Evolutionary conservation across 2,888 invertebrate species (phyloP).

Genomic region (Melieria crassipennis): DNA sequence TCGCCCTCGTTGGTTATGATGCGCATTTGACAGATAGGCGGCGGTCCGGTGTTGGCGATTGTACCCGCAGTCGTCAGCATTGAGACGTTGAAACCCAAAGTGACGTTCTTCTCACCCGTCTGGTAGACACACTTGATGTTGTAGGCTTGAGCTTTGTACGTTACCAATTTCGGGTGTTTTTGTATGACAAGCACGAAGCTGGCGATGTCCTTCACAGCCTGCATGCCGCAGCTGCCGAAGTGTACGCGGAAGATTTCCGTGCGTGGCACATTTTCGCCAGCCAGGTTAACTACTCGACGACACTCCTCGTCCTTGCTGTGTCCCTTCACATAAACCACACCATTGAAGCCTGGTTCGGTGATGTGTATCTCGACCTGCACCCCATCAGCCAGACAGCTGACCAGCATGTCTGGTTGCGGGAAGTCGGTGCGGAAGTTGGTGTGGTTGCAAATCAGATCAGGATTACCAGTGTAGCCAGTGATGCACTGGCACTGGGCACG

Average conservation of each 20-base stretch:
- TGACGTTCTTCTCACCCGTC: conserved; percentile 92
- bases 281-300: conserved; percentile 80
- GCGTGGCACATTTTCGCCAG: conserved; percentile 73
- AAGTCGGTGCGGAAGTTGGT: conserved; percentile 78
- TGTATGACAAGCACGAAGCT: conserved; percentile 95
- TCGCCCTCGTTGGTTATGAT: conserved; percentile 88
- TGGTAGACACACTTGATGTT: conserved; percentile 96
- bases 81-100: conserved; percentile 92
- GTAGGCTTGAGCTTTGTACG: conserved; percentile 94
- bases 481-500: conserved; percentile 81
- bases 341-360: conserved; percentile 80
- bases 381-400: conserved; percentile 90
- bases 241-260: conserved; percentile 86
- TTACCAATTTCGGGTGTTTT: conserved; percentile 94
- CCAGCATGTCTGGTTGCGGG: conserved; percentile 85
- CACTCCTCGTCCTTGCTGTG: conserved; percentile 94
- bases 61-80: conserved; percentile 96
- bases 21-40: conserved; percentile 91
- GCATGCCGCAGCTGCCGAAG: conserved; percentile 91
- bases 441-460: conserved; percentile 75
- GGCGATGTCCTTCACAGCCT: conserved; percentile 90
- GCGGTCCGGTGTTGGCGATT: conserved; percentile 94
- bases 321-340: conserved; percentile 92
- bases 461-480: conserved; percentile 79
- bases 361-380: conserved; percentile 86